Conservation (phyloP, 2,888 invertebrate species). For the Euzetes globulus region DNA sequence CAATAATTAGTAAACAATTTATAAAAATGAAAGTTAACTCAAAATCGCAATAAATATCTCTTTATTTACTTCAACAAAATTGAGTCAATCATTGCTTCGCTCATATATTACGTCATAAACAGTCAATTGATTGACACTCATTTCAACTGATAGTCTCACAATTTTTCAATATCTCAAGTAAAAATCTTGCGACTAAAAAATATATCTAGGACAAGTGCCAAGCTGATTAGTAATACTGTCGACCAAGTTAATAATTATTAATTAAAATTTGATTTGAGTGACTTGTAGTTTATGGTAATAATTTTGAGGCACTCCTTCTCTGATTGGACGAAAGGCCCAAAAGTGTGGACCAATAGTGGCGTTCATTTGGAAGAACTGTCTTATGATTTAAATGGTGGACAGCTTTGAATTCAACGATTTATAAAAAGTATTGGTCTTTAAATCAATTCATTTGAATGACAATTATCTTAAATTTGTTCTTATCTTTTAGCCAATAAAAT, state of each 20-base stretch:
- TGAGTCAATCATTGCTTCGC: neutral
- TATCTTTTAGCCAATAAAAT: neutral
- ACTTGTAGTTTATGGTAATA: no score
- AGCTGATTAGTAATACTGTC: no score
- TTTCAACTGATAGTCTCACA: no score
- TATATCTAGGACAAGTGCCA: no score
- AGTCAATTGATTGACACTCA: neutral
- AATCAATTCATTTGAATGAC: neutral
- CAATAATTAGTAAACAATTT: neutral
- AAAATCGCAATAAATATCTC: neutral
- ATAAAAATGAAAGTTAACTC: neutral
- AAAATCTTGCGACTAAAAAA: no score
- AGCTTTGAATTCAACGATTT: neutral
- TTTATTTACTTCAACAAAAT: neutral
- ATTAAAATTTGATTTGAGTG: no score
- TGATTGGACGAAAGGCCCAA: no score
- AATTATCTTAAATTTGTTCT: neutral
- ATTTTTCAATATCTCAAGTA: no score
- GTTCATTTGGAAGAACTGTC: neutral
- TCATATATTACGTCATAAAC: neutral
- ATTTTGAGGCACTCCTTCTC: no score
- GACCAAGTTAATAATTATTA: no score
- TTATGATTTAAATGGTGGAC: neutral
- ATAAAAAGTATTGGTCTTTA: neutral
- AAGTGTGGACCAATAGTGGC: neutral